A percentile compares a stretch with the other conserved stretches of the same genome.
Conservation (phyloP, 2,113 vertebrate species). For the Ellobius talpinus region DNA sequence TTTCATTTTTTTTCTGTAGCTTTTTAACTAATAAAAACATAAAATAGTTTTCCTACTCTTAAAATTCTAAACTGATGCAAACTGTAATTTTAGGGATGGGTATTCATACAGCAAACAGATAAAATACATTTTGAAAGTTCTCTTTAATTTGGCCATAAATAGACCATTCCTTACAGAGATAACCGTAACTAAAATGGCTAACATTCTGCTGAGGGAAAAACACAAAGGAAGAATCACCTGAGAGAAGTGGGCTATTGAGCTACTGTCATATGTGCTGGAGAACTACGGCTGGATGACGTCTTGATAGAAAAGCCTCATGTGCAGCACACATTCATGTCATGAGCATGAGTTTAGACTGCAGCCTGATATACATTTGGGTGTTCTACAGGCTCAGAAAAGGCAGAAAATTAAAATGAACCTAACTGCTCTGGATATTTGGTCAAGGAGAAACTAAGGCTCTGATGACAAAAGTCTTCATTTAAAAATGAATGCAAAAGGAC, state of each 20-base stretch:
- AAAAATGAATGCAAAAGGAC: constrained; percentile 4
- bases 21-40: constrained; percentile 36
- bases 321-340: constrained; percentile 17
- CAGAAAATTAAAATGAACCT: constrained; percentile 75
- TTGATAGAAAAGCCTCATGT: neutral
- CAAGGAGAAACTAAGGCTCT: constrained; percentile 66
- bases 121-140: neutral
- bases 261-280: neutral
- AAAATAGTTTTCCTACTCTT: constrained; percentile 14
- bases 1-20: constrained; percentile 52
- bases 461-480: constrained; percentile 62
- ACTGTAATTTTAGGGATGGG: neutral
- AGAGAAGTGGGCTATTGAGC: neutral
- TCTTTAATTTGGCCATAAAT: constrained; percentile 13
- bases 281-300: neutral
- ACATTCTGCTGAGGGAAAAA: constrained; percentile 10
- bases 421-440: constrained; percentile 61
- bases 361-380: constrained; percentile 39
- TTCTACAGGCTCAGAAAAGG: constrained; percentile 59
- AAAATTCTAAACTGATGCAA: constrained; percentile 52
- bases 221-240: neutral
- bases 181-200: constrained; percentile 12
- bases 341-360: constrained; percentile 11
- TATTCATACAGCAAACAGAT: neutral
- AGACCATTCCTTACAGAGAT: constrained; percentile 21